Evolutionary conservation across 92 coral and sea anemone genomes (phyloP).

Genomic region (Epizoanthus rinbou): DNA sequence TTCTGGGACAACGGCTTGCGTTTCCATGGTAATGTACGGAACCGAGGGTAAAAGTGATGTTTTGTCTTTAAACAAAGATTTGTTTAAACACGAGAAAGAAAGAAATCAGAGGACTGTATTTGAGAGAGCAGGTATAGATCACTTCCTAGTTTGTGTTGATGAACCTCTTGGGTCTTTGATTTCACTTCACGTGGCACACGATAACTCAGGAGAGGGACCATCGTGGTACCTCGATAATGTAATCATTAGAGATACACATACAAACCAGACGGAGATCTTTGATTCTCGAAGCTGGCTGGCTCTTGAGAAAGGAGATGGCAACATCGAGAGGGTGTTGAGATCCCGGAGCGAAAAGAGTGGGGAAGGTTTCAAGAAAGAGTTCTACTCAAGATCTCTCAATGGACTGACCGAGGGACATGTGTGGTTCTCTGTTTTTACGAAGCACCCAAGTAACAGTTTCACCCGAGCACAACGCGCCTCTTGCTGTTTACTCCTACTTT

Average conservation of each 20-base stretch:
- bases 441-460: slow-evolving; percentile 48
- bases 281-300: slow-evolving; percentile 55
- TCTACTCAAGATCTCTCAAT: slow-evolving; percentile 13
- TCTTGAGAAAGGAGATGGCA: slow-evolving; percentile 56
- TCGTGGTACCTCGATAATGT: slow-evolving; percentile 54
- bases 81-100: neutral
- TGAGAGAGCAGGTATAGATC: slow-evolving; percentile 60
- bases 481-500: slow-evolving; percentile 42
- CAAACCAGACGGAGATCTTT: slow-evolving; percentile 2
- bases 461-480: slow-evolving; percentile 53
- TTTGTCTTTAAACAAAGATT: slow-evolving; percentile 16
- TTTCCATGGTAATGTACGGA: slow-evolving; percentile 61
- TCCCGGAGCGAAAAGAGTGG: neutral
- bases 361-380: slow-evolving; percentile 26
- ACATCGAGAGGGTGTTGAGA: slow-evolving; percentile 30
- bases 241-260: slow-evolving; percentile 12
- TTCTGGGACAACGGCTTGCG: slow-evolving; percentile 72
- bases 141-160: slow-evolving; percentile 48
- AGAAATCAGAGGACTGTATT: slow-evolving; percentile 26
- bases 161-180: slow-evolving; percentile 50
- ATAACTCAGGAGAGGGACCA: slow-evolving; percentile 43
- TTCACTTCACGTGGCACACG: slow-evolving; percentile 50
- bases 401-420: slow-evolving; percentile 53
- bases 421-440: slow-evolving; percentile 54
- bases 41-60: slow-evolving; percentile 55